Conservation (phyloP, 2,113 vertebrate species). For the Apeltes quadracus region DNA sequence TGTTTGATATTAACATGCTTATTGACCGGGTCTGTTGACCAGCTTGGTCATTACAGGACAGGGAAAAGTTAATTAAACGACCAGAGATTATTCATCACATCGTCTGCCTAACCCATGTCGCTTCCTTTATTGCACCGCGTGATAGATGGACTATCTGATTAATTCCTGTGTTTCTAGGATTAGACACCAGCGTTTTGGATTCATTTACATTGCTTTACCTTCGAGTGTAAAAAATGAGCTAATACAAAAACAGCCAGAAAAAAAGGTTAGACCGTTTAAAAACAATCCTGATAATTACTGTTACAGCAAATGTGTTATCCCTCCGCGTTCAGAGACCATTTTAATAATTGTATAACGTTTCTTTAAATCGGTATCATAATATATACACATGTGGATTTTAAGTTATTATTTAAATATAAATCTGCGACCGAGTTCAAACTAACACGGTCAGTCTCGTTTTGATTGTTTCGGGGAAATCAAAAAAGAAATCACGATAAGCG, state of each 20-base stretch:
- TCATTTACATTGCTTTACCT: constrained; percentile 86
- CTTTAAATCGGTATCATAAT: neutral
- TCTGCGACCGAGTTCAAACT: neutral
- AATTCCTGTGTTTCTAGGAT: constrained; percentile 99
- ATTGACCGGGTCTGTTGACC: constrained; percentile 99
- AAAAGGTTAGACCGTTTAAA: neutral
- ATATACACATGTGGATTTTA: neutral
- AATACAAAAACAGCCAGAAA: constrained; percentile 6
- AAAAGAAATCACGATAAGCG: neutral
- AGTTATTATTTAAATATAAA: constrained; percentile 1
- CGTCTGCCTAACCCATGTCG: constrained; percentile 97
- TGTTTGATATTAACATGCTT: constrained; percentile 99
- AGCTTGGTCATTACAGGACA: constrained; percentile 99
- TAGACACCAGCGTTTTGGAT: constrained; percentile 94
- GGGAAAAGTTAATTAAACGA: constrained; percentile 99
- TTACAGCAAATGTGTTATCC: neutral
- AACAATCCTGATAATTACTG: constrained; percentile 10
- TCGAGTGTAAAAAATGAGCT: constrained; percentile 69
- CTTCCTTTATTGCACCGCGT: constrained; percentile 96
- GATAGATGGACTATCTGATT: constrained; percentile 97
- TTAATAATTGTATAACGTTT: neutral
- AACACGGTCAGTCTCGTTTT: constrained; percentile 1
- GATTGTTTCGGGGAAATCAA: neutral
- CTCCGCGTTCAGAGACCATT: constrained; percentile 1
- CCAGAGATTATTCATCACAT: constrained; percentile 99